Percentiles rank a stretch among this genome's conserved stretches.
phyloP scores from a whole-genome alignment of 2,888 invertebrate genomes.

The Bruchidius siliquastri region DNA sequence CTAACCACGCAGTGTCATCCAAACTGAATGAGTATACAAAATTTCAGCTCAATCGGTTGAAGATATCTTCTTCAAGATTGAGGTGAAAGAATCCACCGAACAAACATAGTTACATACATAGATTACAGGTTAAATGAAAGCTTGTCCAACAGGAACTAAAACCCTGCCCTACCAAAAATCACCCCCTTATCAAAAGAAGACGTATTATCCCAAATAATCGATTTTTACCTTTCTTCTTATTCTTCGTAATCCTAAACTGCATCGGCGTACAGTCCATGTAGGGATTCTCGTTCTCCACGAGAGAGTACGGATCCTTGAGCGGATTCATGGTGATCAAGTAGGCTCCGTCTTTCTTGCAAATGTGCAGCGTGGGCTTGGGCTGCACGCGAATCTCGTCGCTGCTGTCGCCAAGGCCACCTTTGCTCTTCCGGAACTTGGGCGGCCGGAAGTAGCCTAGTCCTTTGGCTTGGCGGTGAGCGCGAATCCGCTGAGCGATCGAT shows the following conservation, averaged over 20 bases:
- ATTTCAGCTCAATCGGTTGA: no score
- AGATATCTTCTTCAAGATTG: no score
- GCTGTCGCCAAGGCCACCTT: constrained; percentile 32
- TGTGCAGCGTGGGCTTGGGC: constrained; percentile 60
- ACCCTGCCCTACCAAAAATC: no score
- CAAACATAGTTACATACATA: no score
- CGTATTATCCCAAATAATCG: no score
- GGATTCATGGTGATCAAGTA: constrained; percentile 65
- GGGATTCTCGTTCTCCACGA: constrained; percentile 59
- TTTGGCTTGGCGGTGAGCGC: constrained; percentile 35
- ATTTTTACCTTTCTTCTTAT: constrained; percentile 45
- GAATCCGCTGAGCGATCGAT: constrained; percentile 42
- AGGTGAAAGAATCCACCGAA: no score
- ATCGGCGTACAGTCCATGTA: constrained; percentile 65
- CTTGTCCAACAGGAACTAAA: no score
- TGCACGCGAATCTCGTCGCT: constrained; percentile 45
- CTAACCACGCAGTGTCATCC: no score
- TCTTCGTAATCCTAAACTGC: constrained; percentile 62
- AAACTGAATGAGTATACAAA: no score
- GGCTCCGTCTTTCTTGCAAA: constrained; percentile 61
- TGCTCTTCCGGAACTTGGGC: constrained; percentile 40
- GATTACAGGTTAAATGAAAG: no score
- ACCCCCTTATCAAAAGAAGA: no score
- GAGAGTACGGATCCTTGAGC: constrained; percentile 56
- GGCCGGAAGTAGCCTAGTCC: constrained; percentile 31